Percentiles rank a stretch among this genome's conserved stretches.
These are phyloP conservation scores for Sebastes cheni DNA, from an alignment of 2,797 vertebrate species.

Conservation along the genomic window DNA sequence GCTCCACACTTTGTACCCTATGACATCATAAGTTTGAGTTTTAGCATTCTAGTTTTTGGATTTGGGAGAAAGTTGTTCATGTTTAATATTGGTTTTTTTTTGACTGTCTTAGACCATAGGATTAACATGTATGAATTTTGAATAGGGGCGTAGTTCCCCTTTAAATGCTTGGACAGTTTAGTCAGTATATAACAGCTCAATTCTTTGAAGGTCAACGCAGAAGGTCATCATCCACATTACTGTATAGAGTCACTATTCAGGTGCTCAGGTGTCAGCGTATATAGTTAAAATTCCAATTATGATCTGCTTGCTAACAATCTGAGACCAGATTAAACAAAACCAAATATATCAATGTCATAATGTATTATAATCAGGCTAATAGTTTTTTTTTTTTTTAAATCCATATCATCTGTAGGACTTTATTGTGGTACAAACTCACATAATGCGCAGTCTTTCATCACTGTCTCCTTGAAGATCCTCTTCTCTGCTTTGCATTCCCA, in stretches of 20 bases:
- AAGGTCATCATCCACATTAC: not conserved
- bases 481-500: not conserved
- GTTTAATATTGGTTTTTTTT: too few species aligned
- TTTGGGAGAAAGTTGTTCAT: too few species aligned
- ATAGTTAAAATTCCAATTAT: not conserved
- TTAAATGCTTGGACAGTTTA: not conserved
- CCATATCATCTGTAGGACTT: not conserved
- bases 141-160: too few species aligned
- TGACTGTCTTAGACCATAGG: too few species aligned
- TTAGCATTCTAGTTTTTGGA: too few species aligned
- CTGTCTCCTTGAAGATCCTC: not conserved
- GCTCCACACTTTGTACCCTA: accelerated
- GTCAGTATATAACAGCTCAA: not conserved
- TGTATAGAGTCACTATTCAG: not conserved
- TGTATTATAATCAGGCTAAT: not conserved
- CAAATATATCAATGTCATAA: not conserved
- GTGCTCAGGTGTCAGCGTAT: not conserved
- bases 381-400: accelerated
- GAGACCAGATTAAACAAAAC: not conserved
- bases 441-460: not conserved
- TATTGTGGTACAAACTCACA: not conserved
- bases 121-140: too few species aligned
- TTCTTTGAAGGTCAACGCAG: too few species aligned
- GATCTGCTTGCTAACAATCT: not conserved
- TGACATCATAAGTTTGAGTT: too few species aligned